Evolutionary conservation across 2,113 vertebrate genomes (phyloP), one percentile per base, ranked within the genome.

Genomic region (Anguilla rostrata): DNA sequence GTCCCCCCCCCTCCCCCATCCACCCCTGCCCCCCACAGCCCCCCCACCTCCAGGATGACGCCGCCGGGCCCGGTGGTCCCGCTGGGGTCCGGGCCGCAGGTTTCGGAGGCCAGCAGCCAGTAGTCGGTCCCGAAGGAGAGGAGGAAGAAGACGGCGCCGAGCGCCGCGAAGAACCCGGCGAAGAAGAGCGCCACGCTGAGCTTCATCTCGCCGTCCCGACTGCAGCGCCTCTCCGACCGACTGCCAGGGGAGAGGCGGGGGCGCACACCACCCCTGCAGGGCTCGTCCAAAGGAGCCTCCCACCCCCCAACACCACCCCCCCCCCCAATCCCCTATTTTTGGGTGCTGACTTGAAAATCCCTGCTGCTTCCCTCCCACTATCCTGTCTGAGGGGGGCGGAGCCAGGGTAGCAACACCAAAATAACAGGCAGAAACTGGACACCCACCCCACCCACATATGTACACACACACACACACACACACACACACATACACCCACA

Each of bases 101-200:
- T 96, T 95, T 98, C 97, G 0, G 96, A 97, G 82, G 94, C 98
- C 88, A 99, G 93, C 89, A 99, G 97, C 98, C 98, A 99, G 88
- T 99, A 99, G 93, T 99, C 98, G 0, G 98, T 98, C 94, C 98
- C 98, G 94, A 99, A 99, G 0, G 98, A 97, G 86, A 99, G 94
- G 85, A 99, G 92, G 92, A 97, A 96, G 71, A 98, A 95, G 57
- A 97, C 94, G 87, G 96, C 94, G 0, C 97, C 98, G 85, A 99
- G 88, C 60, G 97, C 97, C 39, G 97, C 98, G 78, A 99, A 99
- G 60, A 99, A 93, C 75, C 98, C 98, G 20, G 97, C 98, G 87
- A 99, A 99, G 92, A 98, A 99, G 91, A 97, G 93, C 0, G 96
- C 97, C 81, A 99, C 94, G 0, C 95, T 98, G 11, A 97, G 93